Evolutionary conservation across 1,140 invertebrate species (phyloP).

Genomic region (Centruroides sculpturatus): DNA sequence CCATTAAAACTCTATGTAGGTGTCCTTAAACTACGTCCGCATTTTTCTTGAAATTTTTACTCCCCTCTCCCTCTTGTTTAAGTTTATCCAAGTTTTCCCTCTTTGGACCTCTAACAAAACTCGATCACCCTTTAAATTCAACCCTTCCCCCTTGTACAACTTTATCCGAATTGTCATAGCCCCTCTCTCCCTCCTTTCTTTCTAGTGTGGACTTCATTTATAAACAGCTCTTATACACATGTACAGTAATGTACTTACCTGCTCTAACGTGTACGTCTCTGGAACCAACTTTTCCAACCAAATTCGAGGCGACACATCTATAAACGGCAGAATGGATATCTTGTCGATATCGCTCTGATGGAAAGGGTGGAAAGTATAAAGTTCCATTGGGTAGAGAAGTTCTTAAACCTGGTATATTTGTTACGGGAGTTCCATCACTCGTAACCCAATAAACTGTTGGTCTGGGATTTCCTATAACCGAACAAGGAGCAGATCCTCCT

Average conservation of each 20-base stretch:
- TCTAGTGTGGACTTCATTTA: not conserved
- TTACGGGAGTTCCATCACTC: conserved; percentile 24
- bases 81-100: no score
- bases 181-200: no score
- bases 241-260: conserved; percentile 19
- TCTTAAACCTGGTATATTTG: conserved; percentile 22
- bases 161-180: no score
- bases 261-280: conserved; percentile 26
- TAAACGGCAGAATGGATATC: conserved; percentile 26
- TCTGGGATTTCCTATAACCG: conserved; percentile 27
- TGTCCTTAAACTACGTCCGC: no score
- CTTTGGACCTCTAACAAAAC: no score
- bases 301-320: conserved; percentile 27
- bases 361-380: conserved; percentile 74
- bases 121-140: no score
- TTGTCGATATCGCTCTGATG: conserved; percentile 63
- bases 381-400: conserved; percentile 28
- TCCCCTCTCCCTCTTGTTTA: no score
- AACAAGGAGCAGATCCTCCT: conserved; percentile 27
- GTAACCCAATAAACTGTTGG: conserved; percentile 28
- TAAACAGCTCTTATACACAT: not conserved
- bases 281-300: conserved; percentile 26
- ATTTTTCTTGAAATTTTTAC: no score
- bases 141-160: no score
- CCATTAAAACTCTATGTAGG: no score